A percentile compares a stretch with the other conserved stretches of the same genome.
Evolutionary conservation across 2,113 vertebrate genomes (phyloP).

Genomic region (Chloebia gouldiae): DNA sequence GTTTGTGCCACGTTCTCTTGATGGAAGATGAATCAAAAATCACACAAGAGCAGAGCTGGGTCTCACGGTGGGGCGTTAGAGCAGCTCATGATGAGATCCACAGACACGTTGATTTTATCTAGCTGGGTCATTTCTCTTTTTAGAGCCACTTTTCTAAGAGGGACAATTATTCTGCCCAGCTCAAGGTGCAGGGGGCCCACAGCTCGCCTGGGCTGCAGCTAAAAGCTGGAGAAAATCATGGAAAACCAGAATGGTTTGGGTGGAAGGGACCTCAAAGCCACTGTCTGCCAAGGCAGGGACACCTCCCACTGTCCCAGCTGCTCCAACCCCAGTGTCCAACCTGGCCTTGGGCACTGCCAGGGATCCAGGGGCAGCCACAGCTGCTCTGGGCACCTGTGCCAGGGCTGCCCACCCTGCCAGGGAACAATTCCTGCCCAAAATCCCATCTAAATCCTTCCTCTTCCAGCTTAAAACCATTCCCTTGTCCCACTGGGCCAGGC

Average conservation of each 20-base stretch:
- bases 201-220: neutral
- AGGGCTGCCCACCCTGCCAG: neutral
- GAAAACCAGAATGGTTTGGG: neutral
- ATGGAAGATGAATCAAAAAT: neutral
- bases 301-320: neutral
- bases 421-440: neutral
- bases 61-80: neutral
- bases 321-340: too few relatives aligned
- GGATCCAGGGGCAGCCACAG: too few relatives aligned
- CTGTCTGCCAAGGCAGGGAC: neutral
- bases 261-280: neutral
- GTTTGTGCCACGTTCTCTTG: neutral
- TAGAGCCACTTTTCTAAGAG: neutral
- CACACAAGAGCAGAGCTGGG: accelerated
- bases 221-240: neutral
- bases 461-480: neutral
- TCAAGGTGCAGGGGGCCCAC: neutral
- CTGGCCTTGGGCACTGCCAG: neutral
- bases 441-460: neutral
- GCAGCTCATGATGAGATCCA: accelerated
- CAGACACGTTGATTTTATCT: neutral
- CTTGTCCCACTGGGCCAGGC: neutral
- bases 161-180: accelerated
- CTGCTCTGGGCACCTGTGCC: neutral
- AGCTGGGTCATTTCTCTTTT: neutral